These are phyloP conservation scores for Xenopus laevis DNA, from an alignment of 2,113 vertebrate species.

Conservation along the genomic window DNA sequence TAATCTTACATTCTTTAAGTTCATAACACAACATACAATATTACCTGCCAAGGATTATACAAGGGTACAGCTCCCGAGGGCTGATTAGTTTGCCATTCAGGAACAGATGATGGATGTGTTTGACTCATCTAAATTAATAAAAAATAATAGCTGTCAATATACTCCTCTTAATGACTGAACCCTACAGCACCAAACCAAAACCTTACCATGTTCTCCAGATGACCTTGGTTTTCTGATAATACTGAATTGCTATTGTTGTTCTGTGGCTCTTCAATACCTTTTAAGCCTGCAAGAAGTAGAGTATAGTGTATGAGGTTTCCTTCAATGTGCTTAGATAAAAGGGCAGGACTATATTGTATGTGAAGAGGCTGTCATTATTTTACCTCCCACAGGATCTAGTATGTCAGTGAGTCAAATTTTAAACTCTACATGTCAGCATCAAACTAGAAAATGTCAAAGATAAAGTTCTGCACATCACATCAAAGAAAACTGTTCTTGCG, in stretches of 20 bases:
- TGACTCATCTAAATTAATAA: slow-evolving; percentile 6
- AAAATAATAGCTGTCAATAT: background rate
- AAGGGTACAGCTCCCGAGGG: slow-evolving; percentile 16
- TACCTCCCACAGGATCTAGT: slow-evolving; percentile 9
- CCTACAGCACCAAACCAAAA: background rate
- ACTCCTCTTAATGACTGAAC: background rate
- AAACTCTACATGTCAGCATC: slow-evolving; percentile 22
- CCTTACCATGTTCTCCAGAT: slow-evolving; percentile 24
- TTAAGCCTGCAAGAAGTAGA: slow-evolving; percentile 25
- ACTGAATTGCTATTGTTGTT: slow-evolving; percentile 31
- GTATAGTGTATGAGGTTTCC: slow-evolving; percentile 16
- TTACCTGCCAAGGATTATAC: slow-evolving; percentile 31
- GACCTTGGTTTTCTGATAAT: slow-evolving; percentile 27
- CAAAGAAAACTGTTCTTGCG: background rate
- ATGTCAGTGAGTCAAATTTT: slow-evolving; percentile 25
- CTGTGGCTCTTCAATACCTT: slow-evolving; percentile 26
- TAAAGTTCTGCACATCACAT: background rate
- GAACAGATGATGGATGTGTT: background rate
- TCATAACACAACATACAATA: too few relatives aligned
- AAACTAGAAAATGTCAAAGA: background rate
- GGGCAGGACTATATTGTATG: slow-evolving; percentile 17
- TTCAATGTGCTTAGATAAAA: slow-evolving; percentile 33
- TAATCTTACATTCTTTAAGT: too few relatives aligned
- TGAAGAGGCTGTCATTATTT: slow-evolving; percentile 34
- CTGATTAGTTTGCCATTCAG: slow-evolving; percentile 5